Evolutionary conservation across 1,140 invertebrate genomes (phyloP), one percentile per base, ranked within the genome.

Genomic region (Dendrolimus punctatus): DNA sequence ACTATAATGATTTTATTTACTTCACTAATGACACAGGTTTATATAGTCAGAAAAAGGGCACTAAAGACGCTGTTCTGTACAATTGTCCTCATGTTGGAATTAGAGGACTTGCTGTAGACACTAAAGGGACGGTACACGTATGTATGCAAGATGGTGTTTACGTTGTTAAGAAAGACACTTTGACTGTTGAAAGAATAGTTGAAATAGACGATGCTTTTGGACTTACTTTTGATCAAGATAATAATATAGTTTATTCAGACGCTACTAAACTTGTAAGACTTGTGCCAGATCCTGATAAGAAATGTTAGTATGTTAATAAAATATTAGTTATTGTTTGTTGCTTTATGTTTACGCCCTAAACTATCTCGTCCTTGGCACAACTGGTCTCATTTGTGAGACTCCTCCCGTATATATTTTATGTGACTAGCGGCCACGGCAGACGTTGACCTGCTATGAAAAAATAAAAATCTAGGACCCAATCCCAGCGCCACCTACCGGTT

Each of bases 191-290:
- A 5, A 74, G 73, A 62, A 41, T 76, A 7, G n/a, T 73, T 1
- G 62, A 63, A 23, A 10, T 76, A 5, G 57, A 74, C 43, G 79
- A 82, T 39, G 64, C 58, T 0, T 82, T 78, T 49, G 77, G 79
- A 8, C 44, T 81, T 6, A 68, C 76, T 5, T 81, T 85, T 57
- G 81, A 82, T 56, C 68, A 56, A 48, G 64, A 68, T 6, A 76
- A 81, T 57, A 72, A 81, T 60, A 71, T 83, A 9, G 55, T 85
- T 46, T 85, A 80, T 51, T 67, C 79, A 5, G 72, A 85, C 60
- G 72, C 62, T 2, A 67, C 47, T 8, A 73, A 53, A 36, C 37
- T 84, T 8, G 49, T 70, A 0, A 61, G 70, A 46, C 57, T 81
- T 38, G 67, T 62, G 52, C 63, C 66, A 8, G 73, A 66, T 60